A percentile compares a stretch with the other conserved stretches of the same genome.
These are phyloP conservation scores for Pollenia amentaria DNA, from an alignment of 2,888 invertebrate species.

Conservation along the genomic window DNA sequence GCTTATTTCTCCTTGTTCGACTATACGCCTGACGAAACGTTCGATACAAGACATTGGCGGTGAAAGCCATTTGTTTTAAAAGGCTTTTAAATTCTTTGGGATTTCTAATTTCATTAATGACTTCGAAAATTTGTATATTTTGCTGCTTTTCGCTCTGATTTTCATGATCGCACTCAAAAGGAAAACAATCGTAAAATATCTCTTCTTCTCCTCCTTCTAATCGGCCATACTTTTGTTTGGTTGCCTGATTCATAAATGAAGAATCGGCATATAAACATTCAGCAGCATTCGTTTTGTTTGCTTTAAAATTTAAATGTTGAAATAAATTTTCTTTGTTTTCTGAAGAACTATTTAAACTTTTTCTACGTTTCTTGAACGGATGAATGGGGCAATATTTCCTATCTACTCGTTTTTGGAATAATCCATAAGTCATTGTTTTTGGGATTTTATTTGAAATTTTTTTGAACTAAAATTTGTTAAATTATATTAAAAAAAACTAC, in stretches of 20 bases:
- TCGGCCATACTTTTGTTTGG: neutral
- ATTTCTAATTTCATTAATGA: constrained; percentile 36
- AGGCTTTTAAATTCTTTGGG: constrained; percentile 55
- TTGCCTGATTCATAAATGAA: neutral
- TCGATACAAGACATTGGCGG: constrained; percentile 42
- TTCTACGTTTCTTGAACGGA: too few species aligned
- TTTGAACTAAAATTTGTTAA: too few species aligned
- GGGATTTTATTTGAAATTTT: too few species aligned
- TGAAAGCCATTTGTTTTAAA: constrained; percentile 42
- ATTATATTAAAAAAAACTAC: too few species aligned
- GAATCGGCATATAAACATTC: constrained; percentile 25
- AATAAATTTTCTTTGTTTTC: too few species aligned
- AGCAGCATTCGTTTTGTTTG: neutral
- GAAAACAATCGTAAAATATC: constrained; percentile 44
- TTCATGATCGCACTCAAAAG: neutral
- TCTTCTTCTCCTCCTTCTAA: constrained; percentile 26
- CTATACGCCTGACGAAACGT: constrained; percentile 50
- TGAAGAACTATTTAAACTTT: too few species aligned
- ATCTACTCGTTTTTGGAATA: too few species aligned
- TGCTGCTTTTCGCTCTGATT: neutral
- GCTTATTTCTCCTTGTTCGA: constrained; percentile 11
- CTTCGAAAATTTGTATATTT: constrained; percentile 29
- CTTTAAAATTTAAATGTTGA: neutral
- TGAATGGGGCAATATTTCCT: too few species aligned
- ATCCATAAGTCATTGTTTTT: too few species aligned